Percentiles rank a stretch among this genome's conserved stretches.
Conservation (phyloP, 2,797 vertebrate species). For the Xenops minutus region DNA sequence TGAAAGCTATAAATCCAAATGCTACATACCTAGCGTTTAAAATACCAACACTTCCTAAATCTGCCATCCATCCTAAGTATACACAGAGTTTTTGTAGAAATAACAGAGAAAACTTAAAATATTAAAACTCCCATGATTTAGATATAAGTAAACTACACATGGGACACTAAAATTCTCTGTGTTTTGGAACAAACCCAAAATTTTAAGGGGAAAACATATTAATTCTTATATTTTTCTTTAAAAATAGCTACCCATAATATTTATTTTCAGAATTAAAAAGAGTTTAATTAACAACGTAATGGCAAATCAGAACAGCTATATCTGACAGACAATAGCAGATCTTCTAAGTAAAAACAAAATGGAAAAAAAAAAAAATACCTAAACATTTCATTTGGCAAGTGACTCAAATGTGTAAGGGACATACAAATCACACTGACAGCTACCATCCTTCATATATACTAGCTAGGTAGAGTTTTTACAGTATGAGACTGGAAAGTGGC, state of each 20-base stretch:
- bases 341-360: neutral
- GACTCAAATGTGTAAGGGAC: neutral
- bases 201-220: neutral
- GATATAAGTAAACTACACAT: neutral
- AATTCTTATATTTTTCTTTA: neutral
- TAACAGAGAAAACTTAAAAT: neutral
- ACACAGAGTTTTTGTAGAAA: neutral
- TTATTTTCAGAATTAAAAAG: neutral
- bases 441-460: neutral
- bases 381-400: neutral
- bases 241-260: neutral
- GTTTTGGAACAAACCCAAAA: neutral
- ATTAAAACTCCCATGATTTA: neutral
- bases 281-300: neutral
- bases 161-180: neutral
- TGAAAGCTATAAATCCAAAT: neutral
- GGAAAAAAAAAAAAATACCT: neutral
- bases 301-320: neutral
- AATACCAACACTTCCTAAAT: neutral
- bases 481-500: neutral
- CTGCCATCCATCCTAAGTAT: neutral
- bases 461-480: neutral
- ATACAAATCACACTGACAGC: neutral
- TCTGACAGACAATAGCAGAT: neutral
- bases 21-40: neutral